Conservation (phyloP, 2,797 vertebrate species). For the Falco peregrinus region DNA sequence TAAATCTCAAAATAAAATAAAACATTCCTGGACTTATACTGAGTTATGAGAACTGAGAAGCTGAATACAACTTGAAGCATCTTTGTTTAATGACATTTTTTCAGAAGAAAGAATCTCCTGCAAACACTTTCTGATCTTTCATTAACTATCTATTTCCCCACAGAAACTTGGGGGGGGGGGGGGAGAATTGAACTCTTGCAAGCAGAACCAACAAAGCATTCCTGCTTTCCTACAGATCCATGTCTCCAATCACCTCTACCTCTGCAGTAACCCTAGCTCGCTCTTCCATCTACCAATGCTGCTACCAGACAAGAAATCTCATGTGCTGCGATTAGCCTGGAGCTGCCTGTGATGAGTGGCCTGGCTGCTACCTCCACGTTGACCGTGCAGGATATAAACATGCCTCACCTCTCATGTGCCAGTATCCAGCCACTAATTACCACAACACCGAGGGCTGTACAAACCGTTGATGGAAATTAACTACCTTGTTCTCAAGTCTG, state of each 20-base stretch:
- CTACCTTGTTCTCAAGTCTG: not conserved
- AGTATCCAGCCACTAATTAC: not conserved
- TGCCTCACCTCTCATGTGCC: not conserved
- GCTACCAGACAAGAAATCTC: not conserved
- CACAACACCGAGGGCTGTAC: not conserved
- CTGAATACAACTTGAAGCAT: not conserved
- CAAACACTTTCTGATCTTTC: not conserved
- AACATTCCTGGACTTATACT: not conserved
- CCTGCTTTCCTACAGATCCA: not conserved
- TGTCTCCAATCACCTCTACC: not conserved
- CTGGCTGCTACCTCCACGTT: not conserved
- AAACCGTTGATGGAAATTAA: not conserved
- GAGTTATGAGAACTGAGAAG: not conserved
- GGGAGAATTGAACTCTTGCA: not conserved
- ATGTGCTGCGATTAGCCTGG: not conserved
- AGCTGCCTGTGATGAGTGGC: not conserved
- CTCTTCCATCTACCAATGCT: not conserved
- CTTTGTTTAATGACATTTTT: not conserved
- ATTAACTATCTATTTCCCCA: not conserved
- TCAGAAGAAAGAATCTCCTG: not conserved
- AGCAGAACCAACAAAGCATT: not conserved
- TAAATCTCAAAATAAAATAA: not conserved
- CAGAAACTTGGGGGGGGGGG: not conserved
- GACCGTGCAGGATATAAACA: not conserved
- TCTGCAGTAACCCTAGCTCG: not conserved